These are phyloP conservation scores for Campaea margaritaria DNA, from an alignment of 2,888 invertebrate genomes.

Conservation along the genomic window DNA sequence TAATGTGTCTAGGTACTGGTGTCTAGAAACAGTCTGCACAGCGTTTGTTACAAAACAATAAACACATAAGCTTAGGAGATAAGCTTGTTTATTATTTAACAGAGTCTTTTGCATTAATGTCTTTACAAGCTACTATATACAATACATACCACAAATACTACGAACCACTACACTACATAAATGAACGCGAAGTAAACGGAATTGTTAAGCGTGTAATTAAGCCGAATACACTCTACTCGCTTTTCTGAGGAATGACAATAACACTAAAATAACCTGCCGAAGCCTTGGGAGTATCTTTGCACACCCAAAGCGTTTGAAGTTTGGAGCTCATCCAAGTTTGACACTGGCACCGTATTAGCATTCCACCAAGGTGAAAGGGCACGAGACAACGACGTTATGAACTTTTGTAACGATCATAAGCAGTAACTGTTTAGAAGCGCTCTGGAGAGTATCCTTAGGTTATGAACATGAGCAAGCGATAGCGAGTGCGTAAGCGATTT, in stretches of 20 bases:
- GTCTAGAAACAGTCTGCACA: too few relatives aligned
- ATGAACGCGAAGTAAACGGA: not conserved
- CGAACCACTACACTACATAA: not conserved
- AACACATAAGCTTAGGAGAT: too few relatives aligned
- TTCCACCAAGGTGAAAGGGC: constrained; percentile 42
- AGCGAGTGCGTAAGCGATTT: constrained; percentile 9
- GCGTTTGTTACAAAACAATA: too few relatives aligned
- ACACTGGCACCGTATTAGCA: constrained; percentile 41
- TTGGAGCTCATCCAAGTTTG: constrained; percentile 27
- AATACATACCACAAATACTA: not conserved
- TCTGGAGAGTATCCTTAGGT: constrained; percentile 28
- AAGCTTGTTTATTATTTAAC: too few relatives aligned
- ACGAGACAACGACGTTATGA: constrained; percentile 53
- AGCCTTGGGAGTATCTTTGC: not conserved
- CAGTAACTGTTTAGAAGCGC: constrained; percentile 56
- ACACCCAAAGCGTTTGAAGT: constrained; percentile 13
- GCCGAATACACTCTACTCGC: not conserved
- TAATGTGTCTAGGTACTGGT: too few relatives aligned
- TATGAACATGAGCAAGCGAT: constrained; percentile 5
- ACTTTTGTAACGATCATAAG: constrained; percentile 56
- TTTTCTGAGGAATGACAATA: constrained; percentile 1
- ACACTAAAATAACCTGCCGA: constrained; percentile 4
- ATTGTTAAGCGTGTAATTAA: not conserved
- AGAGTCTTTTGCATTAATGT: too few relatives aligned
- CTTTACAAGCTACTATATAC: not conserved